These are phyloP conservation scores for Maconellicoccus hirsutus DNA, from an alignment of 1,140 invertebrate species.

Conservation along the genomic window DNA sequence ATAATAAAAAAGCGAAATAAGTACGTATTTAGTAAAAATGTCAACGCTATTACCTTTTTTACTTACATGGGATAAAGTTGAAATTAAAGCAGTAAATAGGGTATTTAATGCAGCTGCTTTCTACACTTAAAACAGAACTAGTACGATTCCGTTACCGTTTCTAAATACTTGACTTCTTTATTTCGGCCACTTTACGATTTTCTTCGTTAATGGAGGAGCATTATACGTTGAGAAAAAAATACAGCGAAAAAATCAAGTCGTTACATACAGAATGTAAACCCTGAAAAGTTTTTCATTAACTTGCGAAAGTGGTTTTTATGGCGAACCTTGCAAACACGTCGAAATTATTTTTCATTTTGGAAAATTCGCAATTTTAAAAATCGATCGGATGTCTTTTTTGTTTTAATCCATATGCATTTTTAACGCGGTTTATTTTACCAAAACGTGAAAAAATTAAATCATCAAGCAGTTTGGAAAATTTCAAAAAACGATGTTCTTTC, in stretches of 20 bases:
- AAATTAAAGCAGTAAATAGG: neutral
- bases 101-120: constrained; percentile 8
- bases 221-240: neutral
- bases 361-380: too few species aligned
- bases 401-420: too few species aligned
- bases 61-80: neutral
- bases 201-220: constrained; percentile 8
- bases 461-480: too few species aligned
- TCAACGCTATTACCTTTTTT: constrained; percentile 4
- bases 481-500: too few species aligned
- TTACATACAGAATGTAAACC: neutral
- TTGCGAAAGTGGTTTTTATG: neutral
- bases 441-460: too few species aligned
- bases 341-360: too few species aligned
- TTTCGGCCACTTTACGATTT: constrained; percentile 3
- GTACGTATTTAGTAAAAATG: constrained; percentile 9
- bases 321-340: too few species aligned
- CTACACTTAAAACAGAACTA: neutral
- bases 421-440: too few species aligned
- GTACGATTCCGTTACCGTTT: neutral
- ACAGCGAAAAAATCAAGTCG: neutral
- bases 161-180: constrained; percentile 5
- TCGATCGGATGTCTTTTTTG: too few species aligned
- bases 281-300: constrained; percentile 7
- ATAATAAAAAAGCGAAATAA: neutral